phyloP scores from a whole-genome alignment of 2,888 invertebrate species.

The Caenorhabditis macrosperma region DNA sequence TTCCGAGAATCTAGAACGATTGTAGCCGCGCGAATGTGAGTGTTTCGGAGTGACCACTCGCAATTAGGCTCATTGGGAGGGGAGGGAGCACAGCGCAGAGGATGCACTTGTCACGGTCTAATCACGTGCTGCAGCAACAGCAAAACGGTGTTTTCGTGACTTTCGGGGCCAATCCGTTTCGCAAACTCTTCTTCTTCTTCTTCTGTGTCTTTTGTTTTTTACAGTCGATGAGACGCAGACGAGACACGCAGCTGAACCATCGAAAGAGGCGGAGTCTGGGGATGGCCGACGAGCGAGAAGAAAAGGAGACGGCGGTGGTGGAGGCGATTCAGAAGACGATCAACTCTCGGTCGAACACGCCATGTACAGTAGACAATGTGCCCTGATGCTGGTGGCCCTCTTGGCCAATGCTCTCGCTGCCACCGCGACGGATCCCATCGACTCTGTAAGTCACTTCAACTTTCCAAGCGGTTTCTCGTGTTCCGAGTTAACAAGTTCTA shows the following conservation, averaged over 20 bases:
- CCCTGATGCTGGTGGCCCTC: conserved; percentile 1
- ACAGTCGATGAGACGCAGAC: conserved; percentile 50
- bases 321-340: conserved; percentile 53
- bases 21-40: conserved; percentile 2
- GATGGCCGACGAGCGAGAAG: conserved; percentile 23
- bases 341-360: conserved; percentile 29
- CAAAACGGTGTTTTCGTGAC: conserved; percentile 53
- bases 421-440: conserved; percentile 45
- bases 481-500: too few relatives aligned
- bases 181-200: conserved; percentile 37
- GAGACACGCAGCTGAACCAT: conserved; percentile 52
- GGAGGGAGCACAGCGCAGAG: conserved; percentile 1
- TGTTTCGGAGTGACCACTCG: background rate
- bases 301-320: conserved; percentile 26
- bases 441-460: conserved; percentile 33
- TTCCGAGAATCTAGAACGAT: background rate
- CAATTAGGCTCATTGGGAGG: conserved; percentile 24
- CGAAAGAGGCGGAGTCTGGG: conserved; percentile 46
- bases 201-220: conserved; percentile 40
- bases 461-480: background rate
- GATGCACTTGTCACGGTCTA: conserved; percentile 45
- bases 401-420: conserved; percentile 8
- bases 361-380: conserved; percentile 21
- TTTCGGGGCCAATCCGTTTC: conserved; percentile 54
- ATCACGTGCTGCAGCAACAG: conserved; percentile 47